Conservation (phyloP, 2,797 vertebrate species). For the Sylvilagus floridanus region DNA sequence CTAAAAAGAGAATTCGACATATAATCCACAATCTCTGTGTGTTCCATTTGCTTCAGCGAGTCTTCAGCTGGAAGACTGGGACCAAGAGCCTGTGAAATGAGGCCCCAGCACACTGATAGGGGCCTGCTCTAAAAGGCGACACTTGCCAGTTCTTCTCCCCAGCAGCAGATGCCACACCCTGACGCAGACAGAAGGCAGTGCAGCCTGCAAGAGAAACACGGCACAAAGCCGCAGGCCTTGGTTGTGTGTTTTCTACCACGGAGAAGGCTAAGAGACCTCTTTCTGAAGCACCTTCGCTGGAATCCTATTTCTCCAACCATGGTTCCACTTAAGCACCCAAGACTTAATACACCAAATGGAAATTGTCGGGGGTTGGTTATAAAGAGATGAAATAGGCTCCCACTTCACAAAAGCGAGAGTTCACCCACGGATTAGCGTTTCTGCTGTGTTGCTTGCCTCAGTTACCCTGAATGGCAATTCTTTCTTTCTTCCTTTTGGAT, state of each 20-base stretch:
- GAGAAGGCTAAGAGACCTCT: slow-evolving; percentile 80
- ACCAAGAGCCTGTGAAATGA: slow-evolving; percentile 81
- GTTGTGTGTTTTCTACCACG: slow-evolving; percentile 79
- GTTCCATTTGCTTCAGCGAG: slow-evolving; percentile 82
- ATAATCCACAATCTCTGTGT: slow-evolving; percentile 67
- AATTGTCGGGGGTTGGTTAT: slow-evolving; percentile 71
- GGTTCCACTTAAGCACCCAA: slow-evolving; percentile 79
- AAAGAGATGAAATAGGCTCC: slow-evolving; percentile 75
- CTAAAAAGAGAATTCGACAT: slow-evolving; percentile 40
- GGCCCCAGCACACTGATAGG: slow-evolving; percentile 87
- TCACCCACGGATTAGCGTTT: not conserved
- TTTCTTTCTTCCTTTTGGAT: slow-evolving; percentile 51
- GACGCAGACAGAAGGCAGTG: slow-evolving; percentile 88
- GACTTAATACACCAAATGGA: slow-evolving; percentile 79
- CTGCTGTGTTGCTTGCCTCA: slow-evolving; percentile 65
- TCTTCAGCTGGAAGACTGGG: slow-evolving; percentile 78
- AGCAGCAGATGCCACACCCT: slow-evolving; percentile 89
- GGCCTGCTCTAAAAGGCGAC: slow-evolving; percentile 86
- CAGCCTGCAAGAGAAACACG: slow-evolving; percentile 85
- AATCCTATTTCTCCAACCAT: slow-evolving; percentile 74
- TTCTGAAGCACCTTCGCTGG: slow-evolving; percentile 80
- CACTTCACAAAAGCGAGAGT: not conserved
- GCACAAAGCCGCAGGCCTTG: slow-evolving; percentile 86
- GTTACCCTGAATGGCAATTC: not conserved
- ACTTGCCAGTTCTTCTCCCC: slow-evolving; percentile 88